Base-by-base conservation (phyloP, 2,113 vertebrate genomes). In the Pachypanchax playfairii region DNA sequence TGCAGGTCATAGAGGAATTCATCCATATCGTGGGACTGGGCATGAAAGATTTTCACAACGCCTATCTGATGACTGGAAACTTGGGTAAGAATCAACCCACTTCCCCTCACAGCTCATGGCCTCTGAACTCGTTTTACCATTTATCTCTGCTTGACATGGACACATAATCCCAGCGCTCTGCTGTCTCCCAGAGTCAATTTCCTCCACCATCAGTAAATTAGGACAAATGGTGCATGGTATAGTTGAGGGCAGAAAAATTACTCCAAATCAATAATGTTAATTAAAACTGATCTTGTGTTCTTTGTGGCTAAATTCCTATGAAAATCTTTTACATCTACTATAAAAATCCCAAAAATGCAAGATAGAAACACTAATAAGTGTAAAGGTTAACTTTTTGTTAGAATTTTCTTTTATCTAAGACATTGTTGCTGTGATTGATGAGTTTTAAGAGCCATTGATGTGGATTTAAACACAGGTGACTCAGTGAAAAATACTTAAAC, bases 1-100 rank as follows among this genome's bases (percentile, higher is more conserved):
- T 99, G 97, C 96, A 98, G 93, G 95, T 99, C 91, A 98, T 98
- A 82, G 97, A 99, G 93, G 97, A 99, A 87, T 99, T 99, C 93
- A 98, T 99, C 91, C 97, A 99, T 91, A 96, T 99, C 84, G 97
- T 99, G 81, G 97, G 97, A 86, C 89, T 97, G 92, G 97, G 97
- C 84, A 99, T 99, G 96, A 98, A 98, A 93, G 97, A 98, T 91
- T 98, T 98, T 92, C 96, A 99, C 91, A 99, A 98, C 88, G 96
- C 97, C 79, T 99, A 99, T 83, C 87, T 99, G 92, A 98, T 98
- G 96, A 99, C 97, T 77, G 97, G 97, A 89, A 99, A 99, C 94
- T 90, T 99, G 93, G 97, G 97, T 99, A 94, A 96, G 94, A 92
- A 87, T 92, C 84, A 76, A 2, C 29, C 10, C 41, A 2, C 44